Conservation (phyloP, 2,113 vertebrate species). For the Shinisaurus crocodilurus region DNA sequence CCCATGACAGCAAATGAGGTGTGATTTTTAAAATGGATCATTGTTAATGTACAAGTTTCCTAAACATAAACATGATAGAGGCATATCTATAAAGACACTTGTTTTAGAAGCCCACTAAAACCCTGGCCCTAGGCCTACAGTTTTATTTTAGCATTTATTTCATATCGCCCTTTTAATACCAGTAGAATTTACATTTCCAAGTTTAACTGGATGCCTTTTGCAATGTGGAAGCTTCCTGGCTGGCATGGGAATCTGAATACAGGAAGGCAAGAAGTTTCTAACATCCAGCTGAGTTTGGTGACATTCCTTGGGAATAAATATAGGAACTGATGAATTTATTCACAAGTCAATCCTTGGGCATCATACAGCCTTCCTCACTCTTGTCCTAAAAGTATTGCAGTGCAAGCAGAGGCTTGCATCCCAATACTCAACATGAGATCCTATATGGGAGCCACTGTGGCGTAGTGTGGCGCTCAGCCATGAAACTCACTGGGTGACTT, state of each 20-base stretch:
- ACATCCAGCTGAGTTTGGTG: neutral
- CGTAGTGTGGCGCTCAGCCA: too few relatives aligned
- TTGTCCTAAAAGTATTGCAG: neutral
- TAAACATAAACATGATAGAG: neutral
- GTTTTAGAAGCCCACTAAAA: neutral
- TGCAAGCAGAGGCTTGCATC: too few relatives aligned
- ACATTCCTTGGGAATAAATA: neutral
- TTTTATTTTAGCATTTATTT: neutral
- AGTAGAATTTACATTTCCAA: neutral
- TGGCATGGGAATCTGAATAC: neutral
- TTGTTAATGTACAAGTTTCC: neutral
- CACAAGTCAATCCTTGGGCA: neutral
- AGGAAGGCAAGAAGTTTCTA: neutral
- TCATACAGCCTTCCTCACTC: neutral
- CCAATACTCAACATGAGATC: neutral
- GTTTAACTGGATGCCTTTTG: slow-evolving; percentile 4
- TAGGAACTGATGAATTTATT: neutral
- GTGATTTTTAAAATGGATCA: neutral
- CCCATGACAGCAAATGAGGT: neutral
- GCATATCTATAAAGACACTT: neutral
- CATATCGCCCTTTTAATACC: neutral
- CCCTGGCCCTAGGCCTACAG: neutral
- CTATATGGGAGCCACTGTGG: neutral
- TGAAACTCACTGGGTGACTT: too few relatives aligned
- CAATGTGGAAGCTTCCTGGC: neutral